Conservation (phyloP, 2,888 invertebrate species). For the Pachymerium ferrugineum region DNA sequence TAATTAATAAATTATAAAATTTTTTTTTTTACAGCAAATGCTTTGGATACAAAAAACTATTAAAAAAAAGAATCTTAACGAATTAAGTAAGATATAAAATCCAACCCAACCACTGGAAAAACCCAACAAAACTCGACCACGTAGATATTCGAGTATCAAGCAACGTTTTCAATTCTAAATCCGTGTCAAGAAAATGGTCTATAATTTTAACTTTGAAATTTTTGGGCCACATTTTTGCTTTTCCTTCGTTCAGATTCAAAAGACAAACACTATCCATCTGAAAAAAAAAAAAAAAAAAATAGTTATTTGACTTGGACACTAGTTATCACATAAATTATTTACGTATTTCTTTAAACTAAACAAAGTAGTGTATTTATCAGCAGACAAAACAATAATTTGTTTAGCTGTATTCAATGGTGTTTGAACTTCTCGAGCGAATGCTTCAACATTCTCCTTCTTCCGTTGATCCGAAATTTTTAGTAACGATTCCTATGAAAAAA, state of each 20-base stretch:
- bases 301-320: neutral
- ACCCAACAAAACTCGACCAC: constrained; percentile 36
- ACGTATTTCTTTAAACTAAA: constrained; percentile 38
- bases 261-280: constrained; percentile 37
- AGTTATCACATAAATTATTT: constrained; percentile 26
- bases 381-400: constrained; percentile 36
- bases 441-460: constrained; percentile 38
- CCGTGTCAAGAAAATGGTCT: constrained; percentile 37
- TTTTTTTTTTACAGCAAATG: no score
- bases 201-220: constrained; percentile 37
- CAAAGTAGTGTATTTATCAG: constrained; percentile 36
- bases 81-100: neutral
- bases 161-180: constrained; percentile 34
- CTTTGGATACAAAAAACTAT: no score
- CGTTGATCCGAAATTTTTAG: constrained; percentile 29
- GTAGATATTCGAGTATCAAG: constrained; percentile 33
- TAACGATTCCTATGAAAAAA: neutral
- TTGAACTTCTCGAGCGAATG: constrained; percentile 37
- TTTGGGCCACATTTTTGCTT: constrained; percentile 37
- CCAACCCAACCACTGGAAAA: constrained; percentile 38
- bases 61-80: no score
- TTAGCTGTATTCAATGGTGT: constrained; percentile 37
- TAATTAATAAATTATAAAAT: no score
- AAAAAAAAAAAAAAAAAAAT: neutral
- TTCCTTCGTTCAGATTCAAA: constrained; percentile 38